Evolutionary conservation across 2,113 vertebrate genomes (phyloP).

Genomic region (Microcebus jonahi): DNA sequence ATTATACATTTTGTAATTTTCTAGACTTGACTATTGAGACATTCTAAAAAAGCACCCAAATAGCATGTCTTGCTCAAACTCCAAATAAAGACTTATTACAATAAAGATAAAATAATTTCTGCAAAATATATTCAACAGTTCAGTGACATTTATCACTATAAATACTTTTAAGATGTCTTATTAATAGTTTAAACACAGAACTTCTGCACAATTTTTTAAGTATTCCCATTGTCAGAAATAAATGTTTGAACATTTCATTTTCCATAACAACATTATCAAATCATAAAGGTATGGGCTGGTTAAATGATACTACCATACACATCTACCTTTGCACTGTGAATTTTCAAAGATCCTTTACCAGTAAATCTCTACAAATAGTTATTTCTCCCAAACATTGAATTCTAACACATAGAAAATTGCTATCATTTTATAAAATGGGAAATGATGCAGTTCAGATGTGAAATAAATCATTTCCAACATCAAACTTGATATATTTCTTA

Average conservation of each 20-base stretch:
- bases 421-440: not conserved
- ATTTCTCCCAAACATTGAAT: slow-evolving; percentile 17
- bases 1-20: not conserved
- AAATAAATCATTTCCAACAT: slow-evolving; percentile 36
- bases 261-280: not conserved
- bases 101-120: not conserved
- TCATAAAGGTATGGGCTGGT: not conserved
- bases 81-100: not conserved
- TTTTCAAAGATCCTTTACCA: not conserved
- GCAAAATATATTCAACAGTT: not conserved
- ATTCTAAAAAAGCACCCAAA: not conserved
- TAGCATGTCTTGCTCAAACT: not conserved
- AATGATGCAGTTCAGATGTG: not conserved
- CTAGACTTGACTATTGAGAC: not conserved
- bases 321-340: not conserved
- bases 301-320: not conserved
- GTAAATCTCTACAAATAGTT: not conserved
- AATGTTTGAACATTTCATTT: not conserved
- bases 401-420: not conserved
- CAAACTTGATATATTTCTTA: slow-evolving; percentile 5
- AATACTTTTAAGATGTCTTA: not conserved
- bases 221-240: not conserved
- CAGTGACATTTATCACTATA: not conserved
- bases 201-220: not conserved
- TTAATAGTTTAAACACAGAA: not conserved